Evolutionary conservation across 2,797 vertebrate species (phyloP).

Genomic region (Triplophysa bombifrons): DNA sequence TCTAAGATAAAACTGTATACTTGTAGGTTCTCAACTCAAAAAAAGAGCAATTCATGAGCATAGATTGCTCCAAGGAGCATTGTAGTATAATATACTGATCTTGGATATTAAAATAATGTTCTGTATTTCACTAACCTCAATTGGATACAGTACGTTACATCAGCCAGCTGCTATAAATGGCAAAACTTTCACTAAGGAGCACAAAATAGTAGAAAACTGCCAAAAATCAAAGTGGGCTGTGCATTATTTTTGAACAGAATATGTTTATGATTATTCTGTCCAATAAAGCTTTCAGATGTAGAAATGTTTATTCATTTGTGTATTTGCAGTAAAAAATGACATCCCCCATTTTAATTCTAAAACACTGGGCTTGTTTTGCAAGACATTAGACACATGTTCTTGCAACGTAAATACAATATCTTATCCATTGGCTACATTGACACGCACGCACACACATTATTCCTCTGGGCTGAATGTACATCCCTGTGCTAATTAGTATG

Average conservation of each 20-base stretch:
- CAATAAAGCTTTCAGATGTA: not conserved
- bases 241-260: not conserved
- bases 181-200: not conserved
- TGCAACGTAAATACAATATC: slow-evolving; percentile 16
- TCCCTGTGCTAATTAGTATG: slow-evolving; percentile 54
- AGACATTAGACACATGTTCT: slow-evolving; percentile 13
- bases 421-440: slow-evolving; percentile 27
- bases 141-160: not conserved
- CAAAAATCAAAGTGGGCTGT: not conserved
- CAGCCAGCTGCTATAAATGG: slow-evolving; percentile 18
- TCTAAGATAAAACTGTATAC: too few species aligned
- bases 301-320: not conserved
- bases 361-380: slow-evolving; percentile 26
- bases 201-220: too few species aligned
- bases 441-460: slow-evolving; percentile 7
- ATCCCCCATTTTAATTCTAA: not conserved
- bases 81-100: not conserved
- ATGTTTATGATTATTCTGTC: not conserved
- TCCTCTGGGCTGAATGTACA: slow-evolving; percentile 46
- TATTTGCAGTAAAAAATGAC: not conserved
- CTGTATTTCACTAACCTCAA: not conserved
- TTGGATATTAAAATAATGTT: not conserved
- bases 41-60: too few species aligned
- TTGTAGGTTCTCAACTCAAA: not conserved
- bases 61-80: too few species aligned